phyloP scores from a whole-genome alignment of 2,888 invertebrate genomes.

The Euplagia quadripunctaria region DNA sequence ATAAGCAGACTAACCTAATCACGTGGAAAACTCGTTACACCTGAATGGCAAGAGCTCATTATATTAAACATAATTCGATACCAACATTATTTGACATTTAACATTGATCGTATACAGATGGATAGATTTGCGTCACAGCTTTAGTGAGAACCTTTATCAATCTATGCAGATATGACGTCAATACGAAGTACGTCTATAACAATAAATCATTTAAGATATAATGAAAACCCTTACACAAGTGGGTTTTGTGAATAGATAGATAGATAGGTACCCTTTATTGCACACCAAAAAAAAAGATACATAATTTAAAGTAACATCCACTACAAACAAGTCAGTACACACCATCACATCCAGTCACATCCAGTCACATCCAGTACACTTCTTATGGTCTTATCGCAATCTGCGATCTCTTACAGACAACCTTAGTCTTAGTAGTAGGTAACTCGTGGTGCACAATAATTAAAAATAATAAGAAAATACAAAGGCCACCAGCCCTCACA shows the following conservation, averaged over 20 bases:
- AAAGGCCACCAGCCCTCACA: no score
- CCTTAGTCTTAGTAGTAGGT: no score
- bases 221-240: neutral
- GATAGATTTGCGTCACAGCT: constrained; percentile 35
- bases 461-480: no score
- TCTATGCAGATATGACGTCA: constrained; percentile 36
- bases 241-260: neutral
- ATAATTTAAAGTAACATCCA: no score
- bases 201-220: constrained; percentile 15
- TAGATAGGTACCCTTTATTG: no score
- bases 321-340: no score
- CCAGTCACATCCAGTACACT: no score
- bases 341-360: no score
- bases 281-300: no score
- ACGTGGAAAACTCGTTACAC: neutral
- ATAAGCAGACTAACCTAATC: neutral
- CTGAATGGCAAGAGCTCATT: neutral
- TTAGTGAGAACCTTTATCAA: constrained; percentile 21
- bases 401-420: no score
- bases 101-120: constrained; percentile 26
- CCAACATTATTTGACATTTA: constrained; percentile 25
- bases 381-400: no score
- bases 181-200: constrained; percentile 18
- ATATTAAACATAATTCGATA: neutral
- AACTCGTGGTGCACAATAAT: no score